Conservation (phyloP, 2,888 invertebrate species). For the Andrena chrysosceles region DNA sequence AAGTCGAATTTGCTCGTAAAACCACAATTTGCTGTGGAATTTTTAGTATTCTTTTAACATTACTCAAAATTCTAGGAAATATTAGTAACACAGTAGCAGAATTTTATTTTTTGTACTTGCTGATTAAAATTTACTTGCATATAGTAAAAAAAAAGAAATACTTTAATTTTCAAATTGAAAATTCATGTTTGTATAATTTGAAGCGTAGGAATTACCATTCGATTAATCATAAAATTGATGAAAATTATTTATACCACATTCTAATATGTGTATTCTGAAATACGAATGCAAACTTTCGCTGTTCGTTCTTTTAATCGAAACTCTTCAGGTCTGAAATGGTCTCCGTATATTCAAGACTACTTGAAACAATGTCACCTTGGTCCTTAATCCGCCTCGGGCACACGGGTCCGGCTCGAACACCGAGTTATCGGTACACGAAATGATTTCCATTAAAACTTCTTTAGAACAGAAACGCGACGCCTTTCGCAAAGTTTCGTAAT, state of each 20-base stretch:
- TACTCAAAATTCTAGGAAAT: no score
- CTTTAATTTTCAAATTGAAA: not conserved
- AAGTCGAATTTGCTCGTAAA: no score
- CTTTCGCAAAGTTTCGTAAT: slow-evolving; percentile 31
- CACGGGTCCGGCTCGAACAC: not conserved
- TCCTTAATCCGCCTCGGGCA: not conserved
- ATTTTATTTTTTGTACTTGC: no score
- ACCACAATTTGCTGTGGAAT: no score
- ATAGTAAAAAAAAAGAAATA: no score
- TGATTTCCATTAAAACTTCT: slow-evolving; percentile 65
- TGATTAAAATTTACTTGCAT: no score
- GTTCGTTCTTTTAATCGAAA: not conserved
- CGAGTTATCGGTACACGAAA: slow-evolving; percentile 7
- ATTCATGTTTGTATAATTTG: not conserved
- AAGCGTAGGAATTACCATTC: not conserved
- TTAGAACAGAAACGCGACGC: slow-evolving; percentile 5
- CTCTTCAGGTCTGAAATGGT: not conserved
- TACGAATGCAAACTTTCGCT: no score
- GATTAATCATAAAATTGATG: no score
- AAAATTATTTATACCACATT: no score
- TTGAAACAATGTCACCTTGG: slow-evolving; percentile 1
- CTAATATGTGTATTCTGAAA: no score
- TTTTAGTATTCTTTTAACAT: no score
- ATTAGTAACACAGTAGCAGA: no score
- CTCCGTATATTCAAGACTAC: not conserved